phyloP scores from a whole-genome alignment of 2,797 vertebrate species.

The Ficedula albicollis region DNA sequence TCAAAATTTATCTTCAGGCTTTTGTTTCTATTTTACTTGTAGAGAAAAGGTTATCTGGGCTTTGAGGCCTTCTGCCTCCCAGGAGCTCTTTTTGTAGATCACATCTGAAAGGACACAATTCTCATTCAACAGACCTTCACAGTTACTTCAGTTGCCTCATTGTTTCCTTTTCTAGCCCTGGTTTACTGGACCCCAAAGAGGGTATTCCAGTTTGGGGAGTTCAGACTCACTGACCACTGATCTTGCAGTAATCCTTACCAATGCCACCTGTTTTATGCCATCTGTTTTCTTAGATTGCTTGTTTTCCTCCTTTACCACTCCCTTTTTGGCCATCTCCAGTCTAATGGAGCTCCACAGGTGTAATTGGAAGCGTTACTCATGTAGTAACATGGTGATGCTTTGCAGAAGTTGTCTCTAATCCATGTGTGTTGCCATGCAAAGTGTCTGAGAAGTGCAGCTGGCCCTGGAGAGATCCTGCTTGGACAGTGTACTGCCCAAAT shows the following conservation, averaged over 20 bases:
- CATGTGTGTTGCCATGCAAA: background rate
- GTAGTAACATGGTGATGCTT: background rate
- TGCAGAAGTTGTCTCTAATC: background rate
- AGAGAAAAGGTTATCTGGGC: background rate
- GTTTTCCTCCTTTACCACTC: background rate
- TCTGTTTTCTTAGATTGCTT: background rate
- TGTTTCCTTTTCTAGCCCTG: background rate
- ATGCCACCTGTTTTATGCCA: background rate
- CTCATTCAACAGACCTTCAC: background rate
- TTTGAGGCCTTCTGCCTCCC: background rate
- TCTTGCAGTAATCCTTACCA: background rate
- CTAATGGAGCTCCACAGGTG: background rate
- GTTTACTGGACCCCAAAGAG: background rate
- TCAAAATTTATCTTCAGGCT: background rate
- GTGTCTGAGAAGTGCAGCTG: background rate
- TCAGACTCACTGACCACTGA: background rate
- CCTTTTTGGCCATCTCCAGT: background rate
- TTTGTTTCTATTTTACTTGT: background rate
- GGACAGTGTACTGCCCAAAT: background rate
- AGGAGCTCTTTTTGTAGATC: background rate
- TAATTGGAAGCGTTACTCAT: background rate
- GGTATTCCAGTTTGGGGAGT: background rate
- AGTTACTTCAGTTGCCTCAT: background rate
- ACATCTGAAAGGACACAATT: background rate
- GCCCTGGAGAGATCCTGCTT: background rate